phyloP scores from a whole-genome alignment of 1,140 invertebrate species.

The Aleiodes sp. region DNA sequence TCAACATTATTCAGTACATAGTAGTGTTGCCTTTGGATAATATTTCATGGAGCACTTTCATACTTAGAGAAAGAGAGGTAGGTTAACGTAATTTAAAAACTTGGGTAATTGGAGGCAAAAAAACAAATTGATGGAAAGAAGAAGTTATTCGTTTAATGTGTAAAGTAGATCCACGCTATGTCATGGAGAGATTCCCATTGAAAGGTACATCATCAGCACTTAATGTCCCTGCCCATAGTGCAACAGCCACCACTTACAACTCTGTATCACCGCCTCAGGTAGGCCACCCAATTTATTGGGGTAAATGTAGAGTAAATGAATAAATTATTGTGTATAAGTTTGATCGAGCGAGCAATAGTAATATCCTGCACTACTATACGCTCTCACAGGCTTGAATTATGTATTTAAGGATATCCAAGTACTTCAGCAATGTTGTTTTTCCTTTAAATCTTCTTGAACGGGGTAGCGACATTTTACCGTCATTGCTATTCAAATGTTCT shows the following conservation, averaged over 20 bases:
- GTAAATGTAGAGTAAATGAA: too few relatives aligned
- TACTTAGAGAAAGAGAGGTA: too few relatives aligned
- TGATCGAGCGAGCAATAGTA: neutral
- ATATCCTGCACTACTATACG: too few relatives aligned
- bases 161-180: constrained; percentile 53
- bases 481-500: too few relatives aligned
- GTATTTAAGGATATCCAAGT: too few relatives aligned
- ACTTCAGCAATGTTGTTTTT: too few relatives aligned
- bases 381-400: too few relatives aligned
- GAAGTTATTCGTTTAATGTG: constrained; percentile 32
- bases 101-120: neutral
- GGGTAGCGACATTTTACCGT: too few relatives aligned
- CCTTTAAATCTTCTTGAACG: too few relatives aligned
- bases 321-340: too few relatives aligned
- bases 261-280: constrained; percentile 61
- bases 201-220: constrained; percentile 60
- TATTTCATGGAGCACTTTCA: neutral
- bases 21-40: neutral
- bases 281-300: too few relatives aligned
- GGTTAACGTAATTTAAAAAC: neutral
- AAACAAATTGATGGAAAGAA: neutral
- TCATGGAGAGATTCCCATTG: constrained; percentile 66
- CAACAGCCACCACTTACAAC: constrained; percentile 59
- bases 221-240: constrained; percentile 53
- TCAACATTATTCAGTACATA: constrained; percentile 1